A percentile compares a stretch with the other conserved stretches of the same genome.
These are phyloP conservation scores for Rhopalosiphum padi DNA, from an alignment of 1,140 invertebrate genomes.

Conservation along the genomic window DNA sequence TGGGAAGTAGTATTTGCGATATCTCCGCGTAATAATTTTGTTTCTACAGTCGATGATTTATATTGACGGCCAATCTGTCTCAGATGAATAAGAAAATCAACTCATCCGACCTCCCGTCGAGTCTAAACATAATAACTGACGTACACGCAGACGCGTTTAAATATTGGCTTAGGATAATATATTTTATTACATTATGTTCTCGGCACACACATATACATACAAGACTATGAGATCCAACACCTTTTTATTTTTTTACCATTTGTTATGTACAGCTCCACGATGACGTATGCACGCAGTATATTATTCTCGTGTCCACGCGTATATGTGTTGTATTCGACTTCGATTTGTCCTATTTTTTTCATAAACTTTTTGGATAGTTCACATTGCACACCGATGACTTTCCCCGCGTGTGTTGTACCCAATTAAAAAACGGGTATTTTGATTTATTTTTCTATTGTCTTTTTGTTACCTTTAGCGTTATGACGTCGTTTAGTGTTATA, in stretches of 20 bases:
- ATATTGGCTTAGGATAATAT: constrained; percentile 8
- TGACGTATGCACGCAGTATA: background rate
- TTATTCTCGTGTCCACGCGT: background rate
- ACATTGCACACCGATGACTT: background rate
- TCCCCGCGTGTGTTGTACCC: background rate
- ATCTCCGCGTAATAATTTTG: background rate
- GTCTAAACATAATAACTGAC: background rate
- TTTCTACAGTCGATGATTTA: background rate
- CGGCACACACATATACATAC: background rate
- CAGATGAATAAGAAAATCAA: background rate
- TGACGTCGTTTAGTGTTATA: background rate
- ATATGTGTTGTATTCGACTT: background rate
- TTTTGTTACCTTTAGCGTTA: constrained; percentile 37
- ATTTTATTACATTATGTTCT: background rate
- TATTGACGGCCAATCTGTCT: background rate
- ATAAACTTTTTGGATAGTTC: background rate
- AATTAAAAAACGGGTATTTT: background rate
- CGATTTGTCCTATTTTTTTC: background rate
- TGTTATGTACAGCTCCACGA: background rate
- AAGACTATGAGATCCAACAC: background rate
- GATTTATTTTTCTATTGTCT: background rate
- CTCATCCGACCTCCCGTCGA: background rate
- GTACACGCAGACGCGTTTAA: background rate
- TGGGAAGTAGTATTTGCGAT: background rate
- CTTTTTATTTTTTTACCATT: background rate